These are phyloP conservation scores for Zingel zingel DNA, from an alignment of 2,113 vertebrate genomes.

Conservation along the genomic window DNA sequence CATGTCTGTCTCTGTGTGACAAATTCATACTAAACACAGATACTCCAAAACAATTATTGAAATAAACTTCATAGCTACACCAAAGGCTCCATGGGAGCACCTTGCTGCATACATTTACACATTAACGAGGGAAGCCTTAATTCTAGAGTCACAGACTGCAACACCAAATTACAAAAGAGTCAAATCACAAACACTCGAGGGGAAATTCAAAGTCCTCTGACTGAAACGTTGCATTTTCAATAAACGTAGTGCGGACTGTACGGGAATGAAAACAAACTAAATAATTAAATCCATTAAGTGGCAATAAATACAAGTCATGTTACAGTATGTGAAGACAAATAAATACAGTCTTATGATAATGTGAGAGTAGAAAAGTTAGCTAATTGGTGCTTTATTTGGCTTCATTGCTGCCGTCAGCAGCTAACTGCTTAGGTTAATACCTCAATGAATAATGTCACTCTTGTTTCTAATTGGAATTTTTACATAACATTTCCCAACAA, in stretches of 20 bases:
- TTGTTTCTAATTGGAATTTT: neutral
- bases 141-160: neutral
- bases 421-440: constrained; percentile 5
- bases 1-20: neutral
- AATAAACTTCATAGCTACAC: neutral
- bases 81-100: constrained; percentile 10
- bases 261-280: neutral
- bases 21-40: constrained; percentile 10
- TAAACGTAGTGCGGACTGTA: neutral
- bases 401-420: neutral
- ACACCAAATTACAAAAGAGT: neutral
- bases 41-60: constrained; percentile 21
- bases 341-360: neutral
- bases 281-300: neutral
- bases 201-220: neutral
- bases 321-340: neutral
- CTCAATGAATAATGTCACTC: neutral
- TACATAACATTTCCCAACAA: neutral
- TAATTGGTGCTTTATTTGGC: neutral
- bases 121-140: constrained; percentile 22
- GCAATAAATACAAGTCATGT: neutral
- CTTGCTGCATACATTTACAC: constrained; percentile 18
- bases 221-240: neutral
- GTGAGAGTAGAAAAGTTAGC: neutral
- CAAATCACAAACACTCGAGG: neutral